Percentiles rank a stretch among this genome's conserved stretches.
Conservation (phyloP, 2,113 vertebrate species). For the Microcebus lehilahytsara region DNA sequence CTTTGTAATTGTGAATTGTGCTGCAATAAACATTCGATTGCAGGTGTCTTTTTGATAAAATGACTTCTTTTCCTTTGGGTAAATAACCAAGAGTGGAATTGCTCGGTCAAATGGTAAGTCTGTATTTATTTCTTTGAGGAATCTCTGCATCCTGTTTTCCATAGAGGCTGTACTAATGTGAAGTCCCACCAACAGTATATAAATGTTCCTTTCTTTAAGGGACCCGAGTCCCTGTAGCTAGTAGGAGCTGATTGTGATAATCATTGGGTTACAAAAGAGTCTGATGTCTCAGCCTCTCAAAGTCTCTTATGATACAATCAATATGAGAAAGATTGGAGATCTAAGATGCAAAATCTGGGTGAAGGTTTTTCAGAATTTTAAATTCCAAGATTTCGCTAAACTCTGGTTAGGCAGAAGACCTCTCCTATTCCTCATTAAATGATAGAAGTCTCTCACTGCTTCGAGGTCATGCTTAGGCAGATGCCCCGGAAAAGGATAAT, state of each 20-base stretch:
- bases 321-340: neutral
- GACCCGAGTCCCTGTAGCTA: neutral
- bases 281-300: neutral
- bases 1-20: too few species aligned
- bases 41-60: too few species aligned
- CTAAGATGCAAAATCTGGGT: neutral
- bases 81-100: too few species aligned
- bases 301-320: neutral
- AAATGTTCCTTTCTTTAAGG: neutral
- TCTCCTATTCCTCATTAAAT: neutral
- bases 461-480: neutral
- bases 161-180: too few species aligned
- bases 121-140: too few species aligned
- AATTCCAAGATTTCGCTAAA: neutral
- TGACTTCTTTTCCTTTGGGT: too few species aligned
- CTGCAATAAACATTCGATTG: too few species aligned
- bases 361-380: neutral
- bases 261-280: neutral
- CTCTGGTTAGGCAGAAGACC: neutral
- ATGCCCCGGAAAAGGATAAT: neutral
- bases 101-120: too few species aligned
- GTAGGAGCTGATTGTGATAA: neutral
- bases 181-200: too few species aligned
- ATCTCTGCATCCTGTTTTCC: too few species aligned
- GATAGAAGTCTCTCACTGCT: neutral